Evolutionary conservation across 2,888 invertebrate species (phyloP), one percentile per base, ranked within the genome.

Genomic region (Thecocarcelia acutangulata): DNA sequence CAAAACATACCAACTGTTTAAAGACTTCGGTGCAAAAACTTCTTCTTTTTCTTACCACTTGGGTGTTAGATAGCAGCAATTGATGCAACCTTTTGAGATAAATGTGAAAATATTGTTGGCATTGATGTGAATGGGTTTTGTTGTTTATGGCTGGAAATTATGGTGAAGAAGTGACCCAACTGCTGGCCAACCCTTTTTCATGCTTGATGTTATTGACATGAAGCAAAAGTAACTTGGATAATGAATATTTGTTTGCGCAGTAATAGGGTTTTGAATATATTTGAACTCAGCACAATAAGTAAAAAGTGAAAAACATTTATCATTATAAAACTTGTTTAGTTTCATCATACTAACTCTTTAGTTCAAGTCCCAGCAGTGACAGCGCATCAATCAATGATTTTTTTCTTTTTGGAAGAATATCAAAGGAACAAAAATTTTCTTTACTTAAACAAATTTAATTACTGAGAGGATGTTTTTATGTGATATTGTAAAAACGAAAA

Each of bases 301-400:
- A 21, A 74, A 61, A 33, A 33, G 5, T 33, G 9, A 8, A 9
- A 58, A 19, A 42, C 52, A 76, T 74, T 74, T 69, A 46, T 74
- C 52, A 63, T 70, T 61, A 21, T 54, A n/a, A 19, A 46, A 54
- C 9, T 64, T 58, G 9, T 66, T 56, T 19, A 15, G 40, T 54
- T 70, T 58, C 54, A 56, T 69, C n/a, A 19, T 50, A 50, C 4
- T 24, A 42, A 52, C n/a, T 64, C 42, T 78, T 54, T 42, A 59
- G 58, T 64, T 70, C 8, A 37, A 63, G 13, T 78, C 64, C 70
- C 74, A 56, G 46, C 54, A 44, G 82, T 63, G 74, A 69, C 70
- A 54, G 12, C 44, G 40, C 42, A 70, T 82, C 69, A 74, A 70
- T 82, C 82, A 74, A 54, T 70, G 54, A 66, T 48, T 46, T 66